Evolutionary conservation across 1,140 invertebrate genomes (phyloP).

Genomic region (Oncopeltus fasciatus): DNA sequence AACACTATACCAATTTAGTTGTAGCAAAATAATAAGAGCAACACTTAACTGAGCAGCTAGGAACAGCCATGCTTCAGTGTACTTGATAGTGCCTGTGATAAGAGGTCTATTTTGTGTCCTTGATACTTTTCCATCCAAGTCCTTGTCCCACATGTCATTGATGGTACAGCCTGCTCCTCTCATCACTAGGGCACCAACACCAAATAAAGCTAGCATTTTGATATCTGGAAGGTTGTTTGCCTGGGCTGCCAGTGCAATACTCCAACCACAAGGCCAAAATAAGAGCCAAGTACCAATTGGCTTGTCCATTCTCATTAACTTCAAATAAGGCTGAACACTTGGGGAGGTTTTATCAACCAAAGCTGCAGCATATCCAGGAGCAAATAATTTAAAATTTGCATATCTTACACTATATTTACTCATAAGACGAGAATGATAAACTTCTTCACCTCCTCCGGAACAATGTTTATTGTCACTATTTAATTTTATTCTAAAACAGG

Average conservation of each 20-base stretch:
- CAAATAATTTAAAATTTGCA: no score
- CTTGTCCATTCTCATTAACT: slow-evolving; percentile 77
- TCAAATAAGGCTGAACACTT: slow-evolving; percentile 63
- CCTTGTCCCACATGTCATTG: slow-evolving; percentile 96
- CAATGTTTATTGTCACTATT: no score
- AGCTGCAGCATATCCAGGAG: slow-evolving; percentile 11
- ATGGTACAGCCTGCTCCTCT: slow-evolving; percentile 93
- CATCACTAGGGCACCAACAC: slow-evolving; percentile 83
- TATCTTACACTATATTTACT: no score
- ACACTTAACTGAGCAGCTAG: slow-evolving; percentile 65
- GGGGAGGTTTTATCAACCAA: slow-evolving; percentile 40
- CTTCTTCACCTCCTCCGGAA: no score
- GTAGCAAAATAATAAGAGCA: slow-evolving; percentile 67
- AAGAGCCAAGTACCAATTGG: slow-evolving; percentile 89
- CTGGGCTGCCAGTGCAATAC: slow-evolving; percentile 68
- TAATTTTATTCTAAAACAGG: no score
- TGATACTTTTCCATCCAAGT: slow-evolving; percentile 58
- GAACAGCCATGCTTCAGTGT: slow-evolving; percentile 63
- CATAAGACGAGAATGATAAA: no score
- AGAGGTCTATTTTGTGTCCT: slow-evolving; percentile 74
- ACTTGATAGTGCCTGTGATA: slow-evolving; percentile 58
- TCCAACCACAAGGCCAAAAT: slow-evolving; percentile 94
- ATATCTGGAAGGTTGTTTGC: slow-evolving; percentile 58
- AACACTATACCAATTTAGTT: slow-evolving; percentile 84
- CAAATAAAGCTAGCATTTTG: slow-evolving; percentile 67